Conservation (phyloP, 2,797 vertebrate genomes). For the Microchirus variegatus region DNA sequence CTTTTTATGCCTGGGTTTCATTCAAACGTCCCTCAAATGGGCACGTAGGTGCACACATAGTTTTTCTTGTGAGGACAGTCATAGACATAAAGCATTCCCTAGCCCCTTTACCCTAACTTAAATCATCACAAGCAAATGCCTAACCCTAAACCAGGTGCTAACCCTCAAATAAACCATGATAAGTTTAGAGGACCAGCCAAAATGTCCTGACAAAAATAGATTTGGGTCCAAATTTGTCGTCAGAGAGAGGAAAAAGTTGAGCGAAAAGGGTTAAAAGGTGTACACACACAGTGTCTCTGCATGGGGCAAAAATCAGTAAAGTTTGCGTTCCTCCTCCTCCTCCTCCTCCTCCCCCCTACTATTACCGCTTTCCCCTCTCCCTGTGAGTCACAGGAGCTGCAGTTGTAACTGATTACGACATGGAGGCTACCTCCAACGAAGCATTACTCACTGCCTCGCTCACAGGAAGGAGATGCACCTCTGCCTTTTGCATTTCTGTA, state of each 20-base stretch:
- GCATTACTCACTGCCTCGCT: constrained; percentile 82
- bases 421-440: constrained; percentile 77
- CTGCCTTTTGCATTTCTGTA: constrained; percentile 40
- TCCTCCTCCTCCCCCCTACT: constrained; percentile 32
- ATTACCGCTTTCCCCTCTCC: constrained; percentile 36
- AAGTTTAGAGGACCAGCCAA: no score
- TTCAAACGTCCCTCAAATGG: constrained; percentile 38
- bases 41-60: constrained; percentile 1
- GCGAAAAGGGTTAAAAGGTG: no score
- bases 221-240: no score
- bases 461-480: constrained; percentile 38
- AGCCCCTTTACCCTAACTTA: no score
- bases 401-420: constrained; percentile 80
- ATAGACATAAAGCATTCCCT: no score
- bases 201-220: no score
- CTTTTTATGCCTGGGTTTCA: constrained; percentile 50
- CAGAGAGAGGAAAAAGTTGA: no score
- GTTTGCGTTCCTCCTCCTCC: constrained; percentile 32
- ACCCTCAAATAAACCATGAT: no score
- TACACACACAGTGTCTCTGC: constrained; percentile 44
- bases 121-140: no score
- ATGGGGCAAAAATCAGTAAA: constrained; percentile 63
- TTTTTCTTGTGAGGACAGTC: no score
- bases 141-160: no score
- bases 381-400: constrained; percentile 68